Evolutionary conservation across 1,140 invertebrate genomes (phyloP).

Genomic region (Thrips palmi): DNA sequence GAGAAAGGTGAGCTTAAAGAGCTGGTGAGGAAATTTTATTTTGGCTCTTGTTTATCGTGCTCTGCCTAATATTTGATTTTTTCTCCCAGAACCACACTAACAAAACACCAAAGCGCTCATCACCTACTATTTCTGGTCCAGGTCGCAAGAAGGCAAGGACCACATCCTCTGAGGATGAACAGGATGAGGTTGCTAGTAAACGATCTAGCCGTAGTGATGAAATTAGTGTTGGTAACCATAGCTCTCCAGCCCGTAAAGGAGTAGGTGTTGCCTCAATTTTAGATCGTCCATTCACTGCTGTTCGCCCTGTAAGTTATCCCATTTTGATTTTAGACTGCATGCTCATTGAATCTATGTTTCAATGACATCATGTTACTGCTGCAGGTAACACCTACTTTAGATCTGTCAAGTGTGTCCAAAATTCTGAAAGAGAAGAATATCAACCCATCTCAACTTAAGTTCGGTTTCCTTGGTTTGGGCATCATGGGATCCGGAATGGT

Average conservation of each 20-base stretch:
- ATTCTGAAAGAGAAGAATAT: conserved; percentile 74
- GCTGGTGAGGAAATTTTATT: neutral
- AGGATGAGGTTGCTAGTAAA: too few relatives aligned
- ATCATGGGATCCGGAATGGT: conserved; percentile 95
- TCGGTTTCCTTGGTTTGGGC: conserved; percentile 88
- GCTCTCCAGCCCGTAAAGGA: neutral
- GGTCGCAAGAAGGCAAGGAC: too few relatives aligned
- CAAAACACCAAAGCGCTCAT: conserved; percentile 3
- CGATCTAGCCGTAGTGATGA: neutral
- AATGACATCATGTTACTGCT: too few relatives aligned
- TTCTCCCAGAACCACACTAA: conserved; percentile 7
- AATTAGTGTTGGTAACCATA: neutral
- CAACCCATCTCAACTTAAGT: conserved; percentile 64
- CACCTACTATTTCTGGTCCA: too few relatives aligned
- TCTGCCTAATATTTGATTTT: conserved; percentile 7
- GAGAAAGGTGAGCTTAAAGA: neutral
- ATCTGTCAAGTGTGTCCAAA: conserved; percentile 58
- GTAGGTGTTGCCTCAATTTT: neutral
- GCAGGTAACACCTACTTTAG: conserved; percentile 54
- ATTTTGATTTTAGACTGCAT: too few relatives aligned
- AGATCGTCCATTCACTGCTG: neutral
- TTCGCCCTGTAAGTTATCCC: neutral
- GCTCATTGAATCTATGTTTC: conserved; percentile 10
- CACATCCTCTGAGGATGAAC: too few relatives aligned
- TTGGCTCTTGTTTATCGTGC: neutral